Conservation (phyloP, 2,113 vertebrate species). For the Vicugna pacos region DNA sequence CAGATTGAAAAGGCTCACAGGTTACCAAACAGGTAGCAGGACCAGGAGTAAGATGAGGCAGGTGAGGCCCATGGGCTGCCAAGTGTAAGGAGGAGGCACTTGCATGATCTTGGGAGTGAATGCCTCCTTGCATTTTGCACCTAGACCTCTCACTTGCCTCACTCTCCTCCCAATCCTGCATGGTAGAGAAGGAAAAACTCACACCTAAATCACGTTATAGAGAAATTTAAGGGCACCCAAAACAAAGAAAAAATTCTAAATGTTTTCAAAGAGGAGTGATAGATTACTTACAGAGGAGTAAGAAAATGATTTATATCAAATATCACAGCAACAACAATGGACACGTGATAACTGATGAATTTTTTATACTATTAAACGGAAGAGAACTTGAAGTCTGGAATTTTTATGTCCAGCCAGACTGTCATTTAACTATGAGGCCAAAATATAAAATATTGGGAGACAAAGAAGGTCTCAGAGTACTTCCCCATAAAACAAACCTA, state of each 20-base stretch:
- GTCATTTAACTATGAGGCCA: conserved; percentile 15
- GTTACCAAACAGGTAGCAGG: background rate
- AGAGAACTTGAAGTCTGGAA: background rate
- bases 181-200: background rate
- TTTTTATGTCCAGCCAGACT: background rate
- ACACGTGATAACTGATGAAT: background rate
- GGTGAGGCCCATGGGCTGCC: background rate
- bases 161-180: background rate
- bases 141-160: background rate
- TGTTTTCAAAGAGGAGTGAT: conserved; percentile 12
- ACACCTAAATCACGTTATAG: background rate
- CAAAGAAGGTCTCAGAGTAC: background rate
- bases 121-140: background rate
- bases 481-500: background rate
- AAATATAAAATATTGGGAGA: background rate
- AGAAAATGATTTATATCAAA: background rate
- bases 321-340: background rate
- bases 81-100: background rate
- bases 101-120: background rate
- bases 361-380: conserved; percentile 14
- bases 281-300: background rate
- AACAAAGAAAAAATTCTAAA: conserved; percentile 24
- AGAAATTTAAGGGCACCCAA: conserved; percentile 13
- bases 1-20: background rate
- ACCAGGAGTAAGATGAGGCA: background rate